Base-by-base conservation (phyloP, 2,888 invertebrate genomes). In the Amphipyra berbera region DNA sequence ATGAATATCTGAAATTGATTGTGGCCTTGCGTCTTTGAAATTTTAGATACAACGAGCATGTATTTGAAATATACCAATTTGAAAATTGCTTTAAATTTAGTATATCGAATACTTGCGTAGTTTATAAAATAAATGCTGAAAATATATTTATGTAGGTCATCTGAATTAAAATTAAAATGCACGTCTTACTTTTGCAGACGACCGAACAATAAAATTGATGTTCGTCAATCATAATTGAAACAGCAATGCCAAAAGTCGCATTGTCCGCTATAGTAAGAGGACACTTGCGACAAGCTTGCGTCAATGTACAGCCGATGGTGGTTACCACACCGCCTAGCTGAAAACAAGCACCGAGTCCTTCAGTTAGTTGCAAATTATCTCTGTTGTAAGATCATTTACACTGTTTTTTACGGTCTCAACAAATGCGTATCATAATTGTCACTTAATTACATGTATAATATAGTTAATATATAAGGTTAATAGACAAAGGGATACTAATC, bases 161-260 rank as follows among this genome's bases (percentile, higher is more conserved):
- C 21, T 21, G 21, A 21, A 21, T 21, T 21, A 2, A 21, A 21
- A 21, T 21, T 21, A 3, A 21, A 2, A 3, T 2, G 21, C 21
- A 21, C 21, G 46, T 50, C 15, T 50, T 47, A 14, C 14, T 37
- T 56, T 8, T 48, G 52, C 57, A 59, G 55, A 54, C 37, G 35
- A 54, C 59, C 55, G 64, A 81, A 89, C 86, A 89, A 88, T 88
- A 77, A 85, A 87, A 87, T 84, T 84, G 82, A 82, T 85, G 84
- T 82, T 68, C 67, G 80, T 77, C 79, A 72, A 82, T 69, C 66
- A 73, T 84, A 81, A 85, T 81, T 81, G 70, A 71, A 81, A 81
- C 78, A 76, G 73, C 70, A 72, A 68, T 81, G 72, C 76, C 66
- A 79, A 83, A 82, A 83, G 81, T 79, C 47, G 60, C 74, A 83